A percentile compares a stretch with the other conserved stretches of the same genome.
These are phyloP conservation scores for Galeopterus variegatus DNA, from an alignment of 2,113 vertebrate species.

Conservation along the genomic window DNA sequence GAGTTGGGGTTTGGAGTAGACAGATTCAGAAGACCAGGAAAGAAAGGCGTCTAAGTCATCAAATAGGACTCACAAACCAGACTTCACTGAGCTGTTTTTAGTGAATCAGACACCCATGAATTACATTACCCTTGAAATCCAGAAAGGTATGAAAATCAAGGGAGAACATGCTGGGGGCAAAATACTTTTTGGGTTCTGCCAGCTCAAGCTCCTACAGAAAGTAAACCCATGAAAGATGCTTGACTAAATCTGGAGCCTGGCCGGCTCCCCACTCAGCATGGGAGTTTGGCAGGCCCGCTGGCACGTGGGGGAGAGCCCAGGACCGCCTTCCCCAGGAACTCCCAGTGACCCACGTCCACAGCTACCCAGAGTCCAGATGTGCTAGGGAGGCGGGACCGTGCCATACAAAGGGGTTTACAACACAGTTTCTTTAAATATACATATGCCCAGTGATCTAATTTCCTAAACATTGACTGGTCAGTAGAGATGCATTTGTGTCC, in stretches of 20 bases:
- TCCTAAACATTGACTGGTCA: not conserved
- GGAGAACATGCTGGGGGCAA: not conserved
- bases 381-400: not conserved
- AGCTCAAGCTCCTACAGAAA: not conserved
- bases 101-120: not conserved
- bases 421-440: not conserved
- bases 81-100: not conserved
- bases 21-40: not conserved
- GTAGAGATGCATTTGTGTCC: not conserved
- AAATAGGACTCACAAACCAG: not conserved
- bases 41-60: not conserved
- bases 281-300: not conserved
- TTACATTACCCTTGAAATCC: not conserved
- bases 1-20: not conserved
- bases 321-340: too few species aligned
- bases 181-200: not conserved
- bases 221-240: not conserved
- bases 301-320: not conserved
- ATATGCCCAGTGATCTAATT: not conserved
- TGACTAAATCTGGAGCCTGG: not conserved
- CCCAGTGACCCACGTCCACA: too few species aligned
- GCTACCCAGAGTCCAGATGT: not conserved
- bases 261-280: not conserved
- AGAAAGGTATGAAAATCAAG: constrained; percentile 48
- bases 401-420: not conserved